These are phyloP conservation scores for Achroia grisella DNA, from an alignment of 1,140 invertebrate species.

Conservation along the genomic window DNA sequence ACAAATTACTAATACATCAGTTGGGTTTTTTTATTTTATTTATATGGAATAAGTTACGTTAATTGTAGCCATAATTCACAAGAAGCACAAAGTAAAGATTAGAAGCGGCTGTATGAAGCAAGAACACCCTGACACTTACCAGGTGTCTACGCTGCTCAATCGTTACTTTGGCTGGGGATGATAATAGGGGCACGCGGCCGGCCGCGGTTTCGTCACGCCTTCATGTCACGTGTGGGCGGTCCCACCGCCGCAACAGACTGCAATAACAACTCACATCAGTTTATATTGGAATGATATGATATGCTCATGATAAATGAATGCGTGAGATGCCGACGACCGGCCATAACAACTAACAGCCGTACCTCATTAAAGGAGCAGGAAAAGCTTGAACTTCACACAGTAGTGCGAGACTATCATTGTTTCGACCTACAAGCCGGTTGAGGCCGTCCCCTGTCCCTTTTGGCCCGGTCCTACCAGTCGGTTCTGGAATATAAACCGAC, in stretches of 20 bases:
- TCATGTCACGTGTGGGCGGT: slow-evolving; percentile 50
- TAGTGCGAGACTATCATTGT: slow-evolving; percentile 59
- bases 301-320: slow-evolving; percentile 64
- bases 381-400: slow-evolving; percentile 81
- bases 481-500: slow-evolving; percentile 73
- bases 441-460: slow-evolving; percentile 76
- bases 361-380: slow-evolving; percentile 76
- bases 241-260: slow-evolving; percentile 57
- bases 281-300: slow-evolving; percentile 51
- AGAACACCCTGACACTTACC: slow-evolving; percentile 71
- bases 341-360: slow-evolving; percentile 27
- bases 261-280: slow-evolving; percentile 69
- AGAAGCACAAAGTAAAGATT: slow-evolving; percentile 72
- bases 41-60: no score
- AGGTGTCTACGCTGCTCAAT: slow-evolving; percentile 64
- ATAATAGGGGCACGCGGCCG: slow-evolving; percentile 53
- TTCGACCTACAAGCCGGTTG: slow-evolving; percentile 69
- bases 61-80: slow-evolving; percentile 31
- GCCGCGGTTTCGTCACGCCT: slow-evolving; percentile 64
- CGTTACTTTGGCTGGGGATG: slow-evolving; percentile 64
- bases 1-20: no score
- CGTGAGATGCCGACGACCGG: slow-evolving; percentile 62
- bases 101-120: slow-evolving; percentile 64
- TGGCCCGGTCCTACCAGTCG: slow-evolving; percentile 76
- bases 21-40: no score